Evolutionary conservation across 2,888 invertebrate species (phyloP).

Genomic region (Scaptomyza polygonia): DNA sequence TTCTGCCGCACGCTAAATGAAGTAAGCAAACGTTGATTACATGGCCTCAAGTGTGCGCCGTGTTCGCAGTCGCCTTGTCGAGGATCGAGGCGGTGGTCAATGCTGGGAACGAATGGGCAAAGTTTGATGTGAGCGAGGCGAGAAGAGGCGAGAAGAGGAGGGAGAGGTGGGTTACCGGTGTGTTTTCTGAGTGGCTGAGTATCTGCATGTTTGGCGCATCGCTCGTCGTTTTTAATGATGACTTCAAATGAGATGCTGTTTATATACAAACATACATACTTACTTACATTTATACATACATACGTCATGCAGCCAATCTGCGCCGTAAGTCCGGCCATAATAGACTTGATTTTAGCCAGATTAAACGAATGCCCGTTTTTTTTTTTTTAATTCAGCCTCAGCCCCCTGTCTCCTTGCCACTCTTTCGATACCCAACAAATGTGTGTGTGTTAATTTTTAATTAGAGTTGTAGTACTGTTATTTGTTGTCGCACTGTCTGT

Average conservation of each 20-base stretch:
- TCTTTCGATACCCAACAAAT: neutral
- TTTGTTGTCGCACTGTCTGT: slow-evolving; percentile 61
- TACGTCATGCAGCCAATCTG: slow-evolving; percentile 59
- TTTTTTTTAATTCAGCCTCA: slow-evolving; percentile 11
- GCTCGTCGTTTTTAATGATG: slow-evolving; percentile 76
- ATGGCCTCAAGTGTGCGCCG: slow-evolving; percentile 79
- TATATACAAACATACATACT: slow-evolving; percentile 45
- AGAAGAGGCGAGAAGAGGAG: too few species aligned
- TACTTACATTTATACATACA: slow-evolving; percentile 3
- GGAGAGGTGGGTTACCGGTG: neutral
- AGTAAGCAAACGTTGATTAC: slow-evolving; percentile 80
- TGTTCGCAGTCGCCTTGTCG: slow-evolving; percentile 50
- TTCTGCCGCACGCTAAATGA: slow-evolving; percentile 79
- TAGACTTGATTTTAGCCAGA: slow-evolving; percentile 77
- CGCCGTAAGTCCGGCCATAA: slow-evolving; percentile 63
- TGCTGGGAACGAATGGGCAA: slow-evolving; percentile 23
- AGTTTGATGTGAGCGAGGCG: neutral
- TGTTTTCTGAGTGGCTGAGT: slow-evolving; percentile 26
- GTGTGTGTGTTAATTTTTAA: slow-evolving; percentile 74
- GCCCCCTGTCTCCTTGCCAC: neutral
- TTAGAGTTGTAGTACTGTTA: slow-evolving; percentile 78
- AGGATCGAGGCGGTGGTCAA: slow-evolving; percentile 22
- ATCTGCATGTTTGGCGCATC: slow-evolving; percentile 62
- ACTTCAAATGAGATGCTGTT: slow-evolving; percentile 77
- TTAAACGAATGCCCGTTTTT: slow-evolving; percentile 70